Base-by-base conservation (phyloP, 2,888 invertebrate genomes). In the Melipona beecheii region DNA sequence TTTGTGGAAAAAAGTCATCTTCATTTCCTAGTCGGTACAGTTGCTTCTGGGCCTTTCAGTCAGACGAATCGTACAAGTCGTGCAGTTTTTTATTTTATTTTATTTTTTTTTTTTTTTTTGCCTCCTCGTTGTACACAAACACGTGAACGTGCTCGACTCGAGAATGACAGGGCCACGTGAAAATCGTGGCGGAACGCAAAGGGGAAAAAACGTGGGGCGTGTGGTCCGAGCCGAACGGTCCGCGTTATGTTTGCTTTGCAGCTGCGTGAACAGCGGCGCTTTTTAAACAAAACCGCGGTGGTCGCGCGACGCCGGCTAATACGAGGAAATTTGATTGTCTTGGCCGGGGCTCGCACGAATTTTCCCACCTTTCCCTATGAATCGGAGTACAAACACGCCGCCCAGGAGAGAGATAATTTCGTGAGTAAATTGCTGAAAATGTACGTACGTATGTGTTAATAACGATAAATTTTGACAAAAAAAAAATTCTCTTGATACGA, bases 251-350 rank as follows among this genome's bases (percentile, higher is more conserved):
- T 69, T 69, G 54, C 54, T 70, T 70, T 70, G 17, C 68, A 21
- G 52, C 27, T 27, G 31, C 68, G 52, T 31, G 68, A 69, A 56
- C 70, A 60, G 49, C 49, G 50, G 11, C 21, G 60, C 27, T 72
- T 72, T 72, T 72, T 72, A 72, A 72, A 72, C 43, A 62, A 60
- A 60, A 64, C 64, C 64, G 19, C 72, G 24, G 27, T 49, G 72
- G 43, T 27, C 72, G 49, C 60, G 27, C 60, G 15, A 27, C 4
- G 3, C 24, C 24, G 43, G 58, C 31, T 62, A 72, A 58, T 43
- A 58, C 19, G 43, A 58, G 43, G 31, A 36, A 62, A 72, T 72
- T 72, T 60, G 72, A 72, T 72, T 72, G 72, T 62, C 72, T 72
- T 72, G 27, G 24, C 43, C 17, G 49, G 15, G 4, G 15, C 21